Conservation (phyloP, 1,140 invertebrate species). For the Papilio polyxenes region DNA sequence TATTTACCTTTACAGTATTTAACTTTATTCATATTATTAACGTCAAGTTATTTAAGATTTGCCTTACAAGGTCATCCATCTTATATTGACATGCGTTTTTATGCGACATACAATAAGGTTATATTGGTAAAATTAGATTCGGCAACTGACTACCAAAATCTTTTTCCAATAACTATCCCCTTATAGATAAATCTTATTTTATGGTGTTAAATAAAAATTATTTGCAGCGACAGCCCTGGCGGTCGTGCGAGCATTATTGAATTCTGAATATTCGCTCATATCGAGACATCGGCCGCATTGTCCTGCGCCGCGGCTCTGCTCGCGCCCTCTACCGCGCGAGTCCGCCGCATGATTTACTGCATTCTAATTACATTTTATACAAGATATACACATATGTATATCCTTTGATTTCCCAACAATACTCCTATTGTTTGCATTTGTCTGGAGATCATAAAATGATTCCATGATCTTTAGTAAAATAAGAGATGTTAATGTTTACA, state of each 20-base stretch:
- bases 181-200: constrained; percentile 15
- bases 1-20: too few species aligned
- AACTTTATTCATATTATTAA: too few species aligned
- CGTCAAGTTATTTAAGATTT: too few species aligned
- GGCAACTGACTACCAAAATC: not conserved
- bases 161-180: not conserved
- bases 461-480: too few species aligned
- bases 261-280: constrained; percentile 69
- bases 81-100: too few species aligned
- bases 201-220: not conserved
- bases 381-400: too few species aligned
- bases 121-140: too few species aligned
- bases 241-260: constrained; percentile 66
- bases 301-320: constrained; percentile 48
- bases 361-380: not conserved
- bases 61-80: too few species aligned
- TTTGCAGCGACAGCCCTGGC: constrained; percentile 50
- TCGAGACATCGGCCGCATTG: constrained; percentile 63
- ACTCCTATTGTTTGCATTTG: not conserved
- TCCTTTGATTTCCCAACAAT: not conserved
- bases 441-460: too few species aligned
- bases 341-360: constrained; percentile 26
- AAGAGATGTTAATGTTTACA: too few species aligned
- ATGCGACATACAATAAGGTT: too few species aligned
- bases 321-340: not conserved